Evolutionary conservation across 2,113 vertebrate genomes (phyloP), one percentile per base, ranked within the genome.

Genomic region (Nothocercus julius): DNA sequence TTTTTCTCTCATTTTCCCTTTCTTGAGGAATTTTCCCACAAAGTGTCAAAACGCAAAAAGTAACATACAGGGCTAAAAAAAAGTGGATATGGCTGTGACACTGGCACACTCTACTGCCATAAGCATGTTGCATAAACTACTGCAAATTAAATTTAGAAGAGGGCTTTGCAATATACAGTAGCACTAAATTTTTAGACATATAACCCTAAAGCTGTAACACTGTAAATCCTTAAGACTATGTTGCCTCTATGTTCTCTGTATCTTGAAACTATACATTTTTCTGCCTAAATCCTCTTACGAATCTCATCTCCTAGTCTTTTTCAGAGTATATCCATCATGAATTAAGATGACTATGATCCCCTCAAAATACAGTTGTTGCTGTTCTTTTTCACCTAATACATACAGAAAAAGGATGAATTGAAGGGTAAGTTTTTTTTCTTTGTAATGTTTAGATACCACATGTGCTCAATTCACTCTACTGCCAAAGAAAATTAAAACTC

Each of bases 201-300:
- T 2, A 81, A n/a, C 73, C 73, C 4, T 51, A 32, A 27, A 58
- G 11, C 47, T 90, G 5, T 9, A 78, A 30, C 9, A 63, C 22
- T 59, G 25, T 68, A n/a, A 83, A 68, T 75, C 5, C 45, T 63
- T 72, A 28, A 38, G 49, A 45, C 53, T 74, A 34, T 9, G 21
- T 6, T 64, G 15, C 5, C 21, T 5, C 0, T 45, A 2, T 32
- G 5, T 54, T 25, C 16, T 5, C 2, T 61, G 0, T 45, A 36
- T 76, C 28, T 87, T 89, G 53, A 84, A 87, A 79, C 6, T 47
- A 27, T 62, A 1, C 1, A 76, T 72, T 85, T 83, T 13, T 79
- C 10, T 82, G 11, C 24, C 27, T 86, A 77, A 77, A 85, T 69
- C 9, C 10, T 12, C 4, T 49, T 89, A 44, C 69, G 51, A 75